A percentile compares a stretch with the other conserved stretches of the same genome.
phyloP scores from a whole-genome alignment of 2,888 invertebrate species.

The Caenorhabditis panamensis region DNA sequence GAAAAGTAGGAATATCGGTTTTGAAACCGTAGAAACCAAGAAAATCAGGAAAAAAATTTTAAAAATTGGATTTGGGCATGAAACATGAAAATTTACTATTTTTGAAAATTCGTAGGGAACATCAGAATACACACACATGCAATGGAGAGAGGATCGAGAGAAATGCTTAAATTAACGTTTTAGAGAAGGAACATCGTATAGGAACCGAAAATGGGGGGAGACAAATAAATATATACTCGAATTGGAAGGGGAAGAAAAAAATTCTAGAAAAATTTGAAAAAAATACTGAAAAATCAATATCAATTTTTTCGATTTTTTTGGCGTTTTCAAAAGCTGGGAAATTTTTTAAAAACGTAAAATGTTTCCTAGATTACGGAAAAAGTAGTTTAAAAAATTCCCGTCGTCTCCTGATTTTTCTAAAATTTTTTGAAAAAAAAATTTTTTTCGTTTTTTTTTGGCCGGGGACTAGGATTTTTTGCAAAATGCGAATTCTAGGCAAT shows the following conservation, averaged over 20 bases:
- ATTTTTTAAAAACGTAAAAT: too few species aligned
- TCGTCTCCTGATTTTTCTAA: too few species aligned
- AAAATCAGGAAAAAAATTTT: neutral
- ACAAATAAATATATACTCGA: neutral
- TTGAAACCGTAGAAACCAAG: neutral
- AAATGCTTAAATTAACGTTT: neutral
- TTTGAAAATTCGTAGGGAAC: too few species aligned
- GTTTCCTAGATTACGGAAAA: too few species aligned
- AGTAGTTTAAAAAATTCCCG: too few species aligned
- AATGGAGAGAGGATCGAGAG: neutral
- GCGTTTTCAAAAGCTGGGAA: too few species aligned
- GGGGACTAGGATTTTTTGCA: too few species aligned
- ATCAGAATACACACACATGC: neutral
- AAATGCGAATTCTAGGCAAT: neutral
- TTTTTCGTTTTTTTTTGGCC: too few species aligned
- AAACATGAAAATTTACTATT: neutral
- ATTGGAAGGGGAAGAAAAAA: neutral
- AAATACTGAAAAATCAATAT: too few species aligned
- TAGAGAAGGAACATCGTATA: neutral
- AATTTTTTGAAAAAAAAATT: too few species aligned
- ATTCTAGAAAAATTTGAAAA: neutral
- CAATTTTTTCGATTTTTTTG: too few species aligned
- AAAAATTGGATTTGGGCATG: neutral
- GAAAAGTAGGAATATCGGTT: neutral
- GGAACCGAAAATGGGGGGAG: neutral